Evolutionary conservation across 2,113 vertebrate genomes (phyloP).

Genomic region (Zosterops japonicus): DNA sequence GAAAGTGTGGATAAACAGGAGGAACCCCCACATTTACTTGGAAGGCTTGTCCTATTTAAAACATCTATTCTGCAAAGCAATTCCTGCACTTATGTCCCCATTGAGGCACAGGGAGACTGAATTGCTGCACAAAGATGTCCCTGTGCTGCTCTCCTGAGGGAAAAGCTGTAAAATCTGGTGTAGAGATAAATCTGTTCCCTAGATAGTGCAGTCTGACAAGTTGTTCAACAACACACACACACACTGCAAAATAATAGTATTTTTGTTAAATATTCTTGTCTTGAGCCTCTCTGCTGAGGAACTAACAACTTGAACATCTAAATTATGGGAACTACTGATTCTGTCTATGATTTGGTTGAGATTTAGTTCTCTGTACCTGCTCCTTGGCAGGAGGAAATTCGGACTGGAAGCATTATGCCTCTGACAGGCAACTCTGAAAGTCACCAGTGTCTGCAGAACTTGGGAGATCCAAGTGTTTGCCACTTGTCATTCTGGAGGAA

Average conservation of each 20-base stretch:
- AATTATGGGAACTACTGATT: not conserved
- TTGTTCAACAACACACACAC: not conserved
- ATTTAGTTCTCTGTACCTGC: not conserved
- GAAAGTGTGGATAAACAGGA: not conserved
- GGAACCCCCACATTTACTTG: not conserved
- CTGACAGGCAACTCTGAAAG: not conserved
- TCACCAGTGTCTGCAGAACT: not conserved
- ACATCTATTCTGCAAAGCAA: not conserved
- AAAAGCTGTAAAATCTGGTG: not conserved
- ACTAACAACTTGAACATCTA: not conserved
- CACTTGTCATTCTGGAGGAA: not conserved
- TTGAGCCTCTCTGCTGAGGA: not conserved
- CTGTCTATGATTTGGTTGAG: not conserved
- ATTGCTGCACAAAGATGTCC: not conserved
- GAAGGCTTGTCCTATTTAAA: not conserved
- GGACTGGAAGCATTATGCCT: not conserved
- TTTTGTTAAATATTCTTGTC: not conserved
- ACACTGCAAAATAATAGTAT: not conserved
- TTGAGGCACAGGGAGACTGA: not conserved
- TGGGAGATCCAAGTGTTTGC: not conserved
- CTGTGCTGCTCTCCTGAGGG: not conserved
- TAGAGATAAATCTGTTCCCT: not conserved
- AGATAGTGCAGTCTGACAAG: not conserved
- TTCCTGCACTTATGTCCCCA: not conserved
- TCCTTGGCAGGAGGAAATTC: not conserved